phyloP scores from a whole-genome alignment of 2,113 vertebrate genomes.

The Monopterus albus region DNA sequence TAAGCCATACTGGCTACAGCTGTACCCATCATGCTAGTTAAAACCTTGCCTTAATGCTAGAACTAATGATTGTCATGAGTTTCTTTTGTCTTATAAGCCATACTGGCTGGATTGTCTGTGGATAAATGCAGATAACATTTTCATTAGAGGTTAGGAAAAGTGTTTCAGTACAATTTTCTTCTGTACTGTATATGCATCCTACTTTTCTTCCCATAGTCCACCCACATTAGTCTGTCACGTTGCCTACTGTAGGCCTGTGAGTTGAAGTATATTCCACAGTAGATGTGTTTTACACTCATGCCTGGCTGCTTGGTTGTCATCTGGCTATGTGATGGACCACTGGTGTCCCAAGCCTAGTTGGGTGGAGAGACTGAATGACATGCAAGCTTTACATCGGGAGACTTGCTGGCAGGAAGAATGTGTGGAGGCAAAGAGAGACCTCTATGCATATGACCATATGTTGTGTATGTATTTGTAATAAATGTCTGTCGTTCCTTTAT shows the following conservation, averaged over 20 bases:
- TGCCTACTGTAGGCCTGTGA: neutral
- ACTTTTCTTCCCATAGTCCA: slow-evolving; percentile 12
- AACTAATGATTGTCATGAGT: slow-evolving; percentile 63
- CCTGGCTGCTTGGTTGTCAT: neutral
- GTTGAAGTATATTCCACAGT: neutral
- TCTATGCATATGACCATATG: slow-evolving; percentile 75
- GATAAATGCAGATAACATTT: slow-evolving; percentile 41
- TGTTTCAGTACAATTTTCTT: slow-evolving; percentile 24
- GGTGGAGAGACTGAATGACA: neutral
- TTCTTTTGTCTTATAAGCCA: slow-evolving; percentile 73
- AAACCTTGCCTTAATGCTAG: slow-evolving; percentile 82
- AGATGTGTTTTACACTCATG: neutral
- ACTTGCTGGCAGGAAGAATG: slow-evolving; percentile 28
- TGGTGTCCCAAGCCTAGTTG: slow-evolving; percentile 9
- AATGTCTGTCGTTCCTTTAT: slow-evolving; percentile 23
- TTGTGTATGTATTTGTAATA: slow-evolving; percentile 30
- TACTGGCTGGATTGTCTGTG: slow-evolving; percentile 71
- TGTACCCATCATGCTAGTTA: slow-evolving; percentile 52
- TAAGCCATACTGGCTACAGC: slow-evolving; percentile 83
- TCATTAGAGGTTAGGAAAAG: slow-evolving; percentile 25
- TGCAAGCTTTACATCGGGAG: neutral
- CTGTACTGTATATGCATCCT: slow-evolving; percentile 28
- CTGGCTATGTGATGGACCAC: slow-evolving; percentile 13
- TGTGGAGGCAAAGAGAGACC: slow-evolving; percentile 51
- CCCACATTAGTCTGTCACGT: slow-evolving; percentile 26